Evolutionary conservation across 2,888 invertebrate species (phyloP).

Genomic region (Metallyticus violacea): DNA sequence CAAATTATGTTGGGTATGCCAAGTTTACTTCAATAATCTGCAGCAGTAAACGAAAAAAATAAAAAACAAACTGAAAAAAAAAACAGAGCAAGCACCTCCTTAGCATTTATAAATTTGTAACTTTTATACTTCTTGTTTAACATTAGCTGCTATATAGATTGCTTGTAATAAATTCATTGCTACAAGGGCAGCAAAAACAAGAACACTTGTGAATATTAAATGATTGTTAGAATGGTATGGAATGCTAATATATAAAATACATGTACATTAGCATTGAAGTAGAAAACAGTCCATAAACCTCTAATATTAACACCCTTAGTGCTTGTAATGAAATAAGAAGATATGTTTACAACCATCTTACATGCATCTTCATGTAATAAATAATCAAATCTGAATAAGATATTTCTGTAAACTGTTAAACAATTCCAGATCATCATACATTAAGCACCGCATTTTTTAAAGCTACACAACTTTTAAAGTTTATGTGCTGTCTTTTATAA

Average conservation of each 20-base stretch:
- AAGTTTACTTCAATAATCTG: neutral
- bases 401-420: too few species aligned
- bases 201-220: neutral
- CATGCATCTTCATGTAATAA: neutral
- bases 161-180: neutral
- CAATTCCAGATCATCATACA: neutral
- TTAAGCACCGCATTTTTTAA: neutral
- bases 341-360: neutral
- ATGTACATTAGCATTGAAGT: neutral
- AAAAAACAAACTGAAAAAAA: neutral
- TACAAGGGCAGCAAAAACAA: neutral
- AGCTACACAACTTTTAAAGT: neutral
- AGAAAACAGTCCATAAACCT: neutral
- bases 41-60: too few species aligned
- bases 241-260: neutral
- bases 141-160: neutral
- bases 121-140: neutral
- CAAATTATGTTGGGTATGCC: neutral
- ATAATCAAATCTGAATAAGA: too few species aligned
- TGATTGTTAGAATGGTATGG: neutral
- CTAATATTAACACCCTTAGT: neutral
- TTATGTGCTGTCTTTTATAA: neutral
- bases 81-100: neutral
- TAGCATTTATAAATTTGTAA: neutral
- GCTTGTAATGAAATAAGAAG: neutral